Conservation (phyloP, 2,888 invertebrate species). For the Agrochola circellaris region DNA sequence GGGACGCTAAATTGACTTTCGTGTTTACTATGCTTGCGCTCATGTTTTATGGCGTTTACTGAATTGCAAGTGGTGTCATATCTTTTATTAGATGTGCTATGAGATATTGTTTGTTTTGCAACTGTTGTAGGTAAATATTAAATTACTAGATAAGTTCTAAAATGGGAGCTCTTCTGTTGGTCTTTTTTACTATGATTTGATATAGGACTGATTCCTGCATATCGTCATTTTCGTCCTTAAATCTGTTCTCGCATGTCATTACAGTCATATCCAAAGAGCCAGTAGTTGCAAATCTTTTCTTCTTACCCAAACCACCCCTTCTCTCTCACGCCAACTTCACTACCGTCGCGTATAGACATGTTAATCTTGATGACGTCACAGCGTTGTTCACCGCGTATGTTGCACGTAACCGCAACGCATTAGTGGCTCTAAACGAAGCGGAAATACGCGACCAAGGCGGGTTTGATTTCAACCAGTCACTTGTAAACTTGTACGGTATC, state of each 20-base stretch:
- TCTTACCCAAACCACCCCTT: not conserved
- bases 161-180: no score
- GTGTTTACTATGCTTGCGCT: constrained; percentile 53
- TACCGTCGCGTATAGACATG: constrained; percentile 16
- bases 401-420: constrained; percentile 61
- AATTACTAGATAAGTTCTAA: not conserved
- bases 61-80: constrained; percentile 45
- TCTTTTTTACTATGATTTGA: not conserved
- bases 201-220: not conserved
- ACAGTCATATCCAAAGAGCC: not conserved
- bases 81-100: constrained; percentile 32
- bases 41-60: constrained; percentile 40
- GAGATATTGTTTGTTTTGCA: constrained; percentile 29
- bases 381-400: constrained; percentile 33
- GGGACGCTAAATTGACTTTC: constrained; percentile 33
- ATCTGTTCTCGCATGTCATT: not conserved
- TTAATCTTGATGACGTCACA: constrained; percentile 54
- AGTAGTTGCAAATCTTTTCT: not conserved
- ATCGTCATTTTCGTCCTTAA: not conserved
- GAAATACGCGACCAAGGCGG: constrained; percentile 40
- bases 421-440: constrained; percentile 57
- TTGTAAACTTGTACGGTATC: constrained; percentile 7
- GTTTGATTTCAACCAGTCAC: constrained; percentile 47
- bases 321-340: not conserved
- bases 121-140: not conserved